Conservation (phyloP, 92 coral and sea anemone species). For the Micromussa lordhowensis region DNA sequence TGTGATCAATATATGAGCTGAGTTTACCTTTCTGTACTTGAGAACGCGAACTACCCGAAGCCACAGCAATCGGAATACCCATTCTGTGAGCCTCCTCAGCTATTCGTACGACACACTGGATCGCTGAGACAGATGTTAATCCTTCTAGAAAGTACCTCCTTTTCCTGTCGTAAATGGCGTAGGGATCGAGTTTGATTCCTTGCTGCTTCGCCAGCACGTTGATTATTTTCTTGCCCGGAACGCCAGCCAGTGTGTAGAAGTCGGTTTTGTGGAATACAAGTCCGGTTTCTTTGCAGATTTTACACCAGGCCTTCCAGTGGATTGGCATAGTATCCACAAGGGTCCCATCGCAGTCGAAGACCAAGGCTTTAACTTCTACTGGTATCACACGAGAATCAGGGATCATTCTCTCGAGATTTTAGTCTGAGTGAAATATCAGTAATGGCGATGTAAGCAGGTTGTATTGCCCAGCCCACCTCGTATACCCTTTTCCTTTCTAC, state of each 20-base stretch:
- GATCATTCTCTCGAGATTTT: slow-evolving; percentile 20
- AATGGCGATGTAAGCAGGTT: background rate
- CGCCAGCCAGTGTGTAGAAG: slow-evolving; percentile 93
- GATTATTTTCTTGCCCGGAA: slow-evolving; percentile 95
- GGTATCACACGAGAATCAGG: slow-evolving; percentile 64
- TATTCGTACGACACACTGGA: slow-evolving; percentile 85
- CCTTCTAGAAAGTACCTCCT: slow-evolving; percentile 75
- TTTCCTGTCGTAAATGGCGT: slow-evolving; percentile 87
- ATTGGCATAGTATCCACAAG: slow-evolving; percentile 95
- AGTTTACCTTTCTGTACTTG: slow-evolving; percentile 90
- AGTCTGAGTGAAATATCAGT: background rate
- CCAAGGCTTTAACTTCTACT: slow-evolving; percentile 78
- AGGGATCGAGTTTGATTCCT: slow-evolving; percentile 82
- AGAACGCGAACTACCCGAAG: slow-evolving; percentile 95
- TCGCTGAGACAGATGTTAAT: slow-evolving; percentile 66
- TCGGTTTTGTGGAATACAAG: slow-evolving; percentile 78
- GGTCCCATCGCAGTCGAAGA: slow-evolving; percentile 98
- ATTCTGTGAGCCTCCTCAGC: slow-evolving; percentile 79
- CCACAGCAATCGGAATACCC: slow-evolving; percentile 91
- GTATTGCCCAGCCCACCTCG: background rate
- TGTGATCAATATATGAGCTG: background rate
- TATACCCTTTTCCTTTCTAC: background rate
- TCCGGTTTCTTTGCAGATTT: slow-evolving; percentile 93
- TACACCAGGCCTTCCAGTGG: slow-evolving; percentile 96
- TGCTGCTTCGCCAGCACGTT: slow-evolving; percentile 80